Conservation (phyloP, 2,113 vertebrate genomes). For the Rhea pennata region DNA sequence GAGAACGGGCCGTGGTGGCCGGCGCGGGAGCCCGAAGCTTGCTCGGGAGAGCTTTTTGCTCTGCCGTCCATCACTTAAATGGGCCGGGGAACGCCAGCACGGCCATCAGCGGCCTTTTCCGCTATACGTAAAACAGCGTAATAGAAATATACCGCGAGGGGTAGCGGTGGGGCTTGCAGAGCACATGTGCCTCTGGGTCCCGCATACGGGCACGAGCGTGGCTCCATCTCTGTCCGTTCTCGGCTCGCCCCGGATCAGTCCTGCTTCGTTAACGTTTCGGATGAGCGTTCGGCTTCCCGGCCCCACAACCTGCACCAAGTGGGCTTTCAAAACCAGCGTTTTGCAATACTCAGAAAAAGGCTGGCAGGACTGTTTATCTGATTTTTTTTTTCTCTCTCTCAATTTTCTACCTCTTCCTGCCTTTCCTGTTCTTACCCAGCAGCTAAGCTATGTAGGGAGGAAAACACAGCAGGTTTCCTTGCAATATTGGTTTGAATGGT, state of each 20-base stretch:
- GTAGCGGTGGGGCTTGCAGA: no score
- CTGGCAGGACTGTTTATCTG: constrained; percentile 24
- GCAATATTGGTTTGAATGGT: constrained; percentile 65
- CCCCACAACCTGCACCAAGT: background rate
- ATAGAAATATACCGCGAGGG: no score
- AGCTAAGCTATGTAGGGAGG: constrained; percentile 1
- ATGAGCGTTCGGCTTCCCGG: rapidly evolving
- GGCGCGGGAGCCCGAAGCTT: background rate
- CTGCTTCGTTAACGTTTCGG: background rate
- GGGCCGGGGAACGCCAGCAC: background rate
- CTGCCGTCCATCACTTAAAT: constrained; percentile 37
- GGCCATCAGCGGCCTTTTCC: background rate
- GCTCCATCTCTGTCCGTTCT: background rate
- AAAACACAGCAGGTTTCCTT: constrained; percentile 65
- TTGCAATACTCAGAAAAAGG: background rate
- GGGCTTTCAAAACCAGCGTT: background rate
- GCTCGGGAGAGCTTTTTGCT: background rate
- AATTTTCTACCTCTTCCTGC: constrained; percentile 52
- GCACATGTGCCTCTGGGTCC: no score
- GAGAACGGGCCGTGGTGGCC: background rate
- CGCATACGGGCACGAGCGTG: background rate
- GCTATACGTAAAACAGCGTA: background rate
- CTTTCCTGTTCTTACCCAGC: constrained; percentile 69
- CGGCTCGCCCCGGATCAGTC: background rate
- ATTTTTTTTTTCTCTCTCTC: background rate